Conservation (phyloP, 2,888 invertebrate genomes). For the Bellardia bayeri region DNA sequence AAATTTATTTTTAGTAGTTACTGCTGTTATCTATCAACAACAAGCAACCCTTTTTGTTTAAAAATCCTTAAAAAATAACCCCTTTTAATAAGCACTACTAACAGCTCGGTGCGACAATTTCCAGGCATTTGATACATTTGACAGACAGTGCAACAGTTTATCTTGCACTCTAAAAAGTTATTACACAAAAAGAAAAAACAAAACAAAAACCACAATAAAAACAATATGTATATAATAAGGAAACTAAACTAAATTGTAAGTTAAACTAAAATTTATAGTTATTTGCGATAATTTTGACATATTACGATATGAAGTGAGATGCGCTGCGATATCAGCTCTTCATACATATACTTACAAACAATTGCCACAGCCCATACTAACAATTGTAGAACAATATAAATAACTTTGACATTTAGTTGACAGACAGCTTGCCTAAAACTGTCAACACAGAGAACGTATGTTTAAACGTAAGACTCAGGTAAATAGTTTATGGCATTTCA, state of each 20-base stretch:
- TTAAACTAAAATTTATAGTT: slow-evolving; percentile 64
- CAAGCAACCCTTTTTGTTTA: too few species aligned
- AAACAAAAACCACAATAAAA: neutral
- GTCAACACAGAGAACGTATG: slow-evolving; percentile 61
- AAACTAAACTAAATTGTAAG: neutral
- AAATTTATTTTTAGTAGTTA: too few species aligned
- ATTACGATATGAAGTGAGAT: slow-evolving; percentile 48
- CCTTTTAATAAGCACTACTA: neutral
- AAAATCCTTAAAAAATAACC: too few species aligned
- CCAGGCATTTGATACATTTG: neutral
- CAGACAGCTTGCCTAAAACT: slow-evolving; percentile 73
- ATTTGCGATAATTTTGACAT: slow-evolving; percentile 72
- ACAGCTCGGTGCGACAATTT: neutral
- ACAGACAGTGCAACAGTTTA: neutral
- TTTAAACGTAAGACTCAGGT: slow-evolving; percentile 15
- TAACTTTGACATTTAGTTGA: slow-evolving; percentile 70
- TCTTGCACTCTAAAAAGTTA: neutral
- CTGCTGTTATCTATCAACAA: too few species aligned
- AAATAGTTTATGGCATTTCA: slow-evolving; percentile 60
- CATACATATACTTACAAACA: neutral
- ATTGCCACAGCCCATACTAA: slow-evolving; percentile 18
- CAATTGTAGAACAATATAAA: slow-evolving; percentile 43
- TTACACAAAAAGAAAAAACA: neutral
- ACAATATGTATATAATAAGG: neutral
- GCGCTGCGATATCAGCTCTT: slow-evolving; percentile 26